Conservation (phyloP, 2,797 vertebrate species). For the Sebastes trivittatus region DNA sequence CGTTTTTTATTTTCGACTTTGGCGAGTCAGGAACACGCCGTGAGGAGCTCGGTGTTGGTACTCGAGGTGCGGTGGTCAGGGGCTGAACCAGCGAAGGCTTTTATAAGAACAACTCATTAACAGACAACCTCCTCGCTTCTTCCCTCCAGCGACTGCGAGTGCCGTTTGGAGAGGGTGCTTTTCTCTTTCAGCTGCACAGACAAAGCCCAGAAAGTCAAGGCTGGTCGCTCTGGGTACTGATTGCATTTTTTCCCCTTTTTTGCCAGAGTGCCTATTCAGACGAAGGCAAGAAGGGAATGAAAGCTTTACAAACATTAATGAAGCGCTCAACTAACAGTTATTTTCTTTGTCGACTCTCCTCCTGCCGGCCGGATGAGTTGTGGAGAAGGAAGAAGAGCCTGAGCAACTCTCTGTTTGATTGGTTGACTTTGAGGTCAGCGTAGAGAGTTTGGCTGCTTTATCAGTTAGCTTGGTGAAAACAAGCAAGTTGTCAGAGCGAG, state of each 20-base stretch:
- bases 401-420: constrained; percentile 71
- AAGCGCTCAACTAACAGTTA: constrained; percentile 66
- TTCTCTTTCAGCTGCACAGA: constrained; percentile 71
- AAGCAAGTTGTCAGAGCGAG: constrained; percentile 23
- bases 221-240: constrained; percentile 68
- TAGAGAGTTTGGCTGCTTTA: constrained; percentile 58
- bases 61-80: constrained; percentile 52
- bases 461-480: constrained; percentile 52
- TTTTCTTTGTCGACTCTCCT: constrained; percentile 50
- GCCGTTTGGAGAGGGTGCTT: constrained; percentile 73
- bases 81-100: constrained; percentile 59
- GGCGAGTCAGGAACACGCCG: constrained; percentile 6
- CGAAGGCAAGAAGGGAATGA: constrained; percentile 67
- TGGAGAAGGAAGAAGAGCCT: constrained; percentile 88
- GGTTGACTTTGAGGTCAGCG: constrained; percentile 66
- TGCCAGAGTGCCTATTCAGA: constrained; percentile 72
- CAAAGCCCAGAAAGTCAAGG: constrained; percentile 78
- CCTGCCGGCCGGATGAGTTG: constrained; percentile 85
- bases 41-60: constrained; percentile 39
- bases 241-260: constrained; percentile 72
- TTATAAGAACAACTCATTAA: constrained; percentile 79
- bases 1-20: constrained; percentile 22
- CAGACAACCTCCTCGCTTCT: constrained; percentile 62
- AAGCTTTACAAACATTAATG: constrained; percentile 77
- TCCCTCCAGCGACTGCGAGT: constrained; percentile 62